Percentiles rank a stretch among this genome's conserved stretches.
These are phyloP conservation scores for Pyrgilauda ruficollis DNA, from an alignment of 2,113 vertebrate genomes.

Conservation along the genomic window DNA sequence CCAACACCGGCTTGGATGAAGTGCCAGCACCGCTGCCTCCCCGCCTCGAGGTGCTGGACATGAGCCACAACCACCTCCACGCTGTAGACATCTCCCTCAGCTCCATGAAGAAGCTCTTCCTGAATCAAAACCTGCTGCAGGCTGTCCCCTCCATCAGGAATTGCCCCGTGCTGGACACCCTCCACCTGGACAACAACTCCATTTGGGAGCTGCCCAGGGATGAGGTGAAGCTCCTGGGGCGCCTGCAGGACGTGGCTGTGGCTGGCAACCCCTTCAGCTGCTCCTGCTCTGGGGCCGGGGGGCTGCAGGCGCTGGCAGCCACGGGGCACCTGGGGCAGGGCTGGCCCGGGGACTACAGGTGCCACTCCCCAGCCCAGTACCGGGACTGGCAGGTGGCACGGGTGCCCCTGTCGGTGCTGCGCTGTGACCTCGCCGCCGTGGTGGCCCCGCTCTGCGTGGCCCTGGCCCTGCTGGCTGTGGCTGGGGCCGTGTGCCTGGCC, in stretches of 20 bases:
- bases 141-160: constrained; percentile 19
- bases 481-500: background rate
- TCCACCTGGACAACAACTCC: constrained; percentile 66
- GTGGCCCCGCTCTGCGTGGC: background rate
- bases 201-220: background rate
- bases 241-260: background rate
- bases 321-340: background rate
- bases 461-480: background rate
- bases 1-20: constrained; percentile 30
- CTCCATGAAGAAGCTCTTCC: constrained; percentile 46
- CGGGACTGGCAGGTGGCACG: background rate
- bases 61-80: constrained; percentile 64
- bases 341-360: constrained; percentile 58
- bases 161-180: constrained; percentile 37
- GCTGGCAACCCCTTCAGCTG: constrained; percentile 54
- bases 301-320: background rate
- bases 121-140: constrained; percentile 61
- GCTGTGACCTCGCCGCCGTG: background rate
- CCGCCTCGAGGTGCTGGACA: constrained; percentile 56
- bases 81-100: constrained; percentile 15
- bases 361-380: background rate
- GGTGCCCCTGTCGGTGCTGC: background rate
- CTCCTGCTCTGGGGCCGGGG: background rate
- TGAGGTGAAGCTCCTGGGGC: background rate
- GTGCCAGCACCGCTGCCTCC: constrained; percentile 53